Conservation (phyloP, 37 sponge, comb jelly and placozoan genomes). For the Amphimedon queenslandica region DNA sequence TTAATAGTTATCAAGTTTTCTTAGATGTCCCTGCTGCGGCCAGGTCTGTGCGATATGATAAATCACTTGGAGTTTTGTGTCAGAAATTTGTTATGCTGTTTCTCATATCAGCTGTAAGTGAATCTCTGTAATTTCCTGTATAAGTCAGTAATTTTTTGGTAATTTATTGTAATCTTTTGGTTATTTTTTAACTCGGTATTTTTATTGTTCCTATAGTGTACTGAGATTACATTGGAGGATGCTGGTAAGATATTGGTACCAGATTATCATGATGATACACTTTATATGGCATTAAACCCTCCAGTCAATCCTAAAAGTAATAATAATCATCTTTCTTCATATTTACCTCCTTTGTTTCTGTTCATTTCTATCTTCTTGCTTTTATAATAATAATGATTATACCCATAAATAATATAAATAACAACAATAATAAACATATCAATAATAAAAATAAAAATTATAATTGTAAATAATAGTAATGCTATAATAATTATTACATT, state of each 20-base stretch:
- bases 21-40: not conserved
- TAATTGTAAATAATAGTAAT: not conserved
- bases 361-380: not conserved
- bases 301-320: constrained; percentile 48
- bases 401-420: not conserved
- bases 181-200: not conserved
- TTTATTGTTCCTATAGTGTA: constrained; percentile 17
- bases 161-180: not conserved
- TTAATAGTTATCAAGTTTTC: too few species aligned
- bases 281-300: constrained; percentile 12
- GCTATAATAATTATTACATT: not conserved
- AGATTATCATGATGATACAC: constrained; percentile 40
- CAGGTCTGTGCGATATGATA: constrained; percentile 49
- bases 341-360: too few species aligned
- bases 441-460: too few species aligned
- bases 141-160: too few species aligned
- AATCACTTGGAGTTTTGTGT: constrained; percentile 79
- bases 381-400: not conserved
- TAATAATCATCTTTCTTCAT: too few species aligned
- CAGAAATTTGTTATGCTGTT: constrained; percentile 95
- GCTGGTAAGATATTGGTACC: constrained; percentile 68
- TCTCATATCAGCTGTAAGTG: constrained; percentile 71
- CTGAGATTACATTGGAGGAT: constrained; percentile 67
- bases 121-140: not conserved
- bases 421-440: not conserved